These are phyloP conservation scores for Leguminivora glycinivorella DNA, from an alignment of 1,140 invertebrate genomes.

Conservation along the genomic window DNA sequence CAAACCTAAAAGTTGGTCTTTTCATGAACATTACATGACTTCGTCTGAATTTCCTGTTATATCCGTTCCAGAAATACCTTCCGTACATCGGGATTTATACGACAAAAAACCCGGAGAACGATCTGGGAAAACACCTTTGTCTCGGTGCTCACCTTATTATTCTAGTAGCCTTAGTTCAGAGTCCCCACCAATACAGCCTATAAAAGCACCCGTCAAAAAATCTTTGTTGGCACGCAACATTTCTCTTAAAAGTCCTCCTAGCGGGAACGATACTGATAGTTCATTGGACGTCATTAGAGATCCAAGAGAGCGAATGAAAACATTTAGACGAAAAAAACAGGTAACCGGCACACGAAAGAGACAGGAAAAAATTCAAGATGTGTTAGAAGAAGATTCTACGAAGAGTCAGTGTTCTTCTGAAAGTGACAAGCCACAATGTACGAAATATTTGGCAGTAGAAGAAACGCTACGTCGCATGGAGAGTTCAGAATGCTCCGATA, in stretches of 20 bases:
- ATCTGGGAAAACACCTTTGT: constrained; percentile 75
- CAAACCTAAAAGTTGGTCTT: constrained; percentile 81
- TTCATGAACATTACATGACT: constrained; percentile 81
- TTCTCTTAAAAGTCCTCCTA: constrained; percentile 82
- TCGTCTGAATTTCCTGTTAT: constrained; percentile 72
- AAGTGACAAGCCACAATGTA: constrained; percentile 75
- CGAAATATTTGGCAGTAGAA: constrained; percentile 62
- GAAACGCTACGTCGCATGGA: constrained; percentile 72
- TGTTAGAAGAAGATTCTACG: constrained; percentile 76
- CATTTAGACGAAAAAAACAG: constrained; percentile 82
- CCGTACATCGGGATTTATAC: constrained; percentile 65
- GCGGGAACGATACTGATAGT: constrained; percentile 85
- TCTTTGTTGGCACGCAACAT: constrained; percentile 73
- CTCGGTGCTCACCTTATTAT: constrained; percentile 85
- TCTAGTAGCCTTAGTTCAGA: constrained; percentile 85
- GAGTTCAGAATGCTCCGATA: constrained; percentile 82
- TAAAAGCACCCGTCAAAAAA: constrained; percentile 80
- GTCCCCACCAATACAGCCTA: constrained; percentile 82
- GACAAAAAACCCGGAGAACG: constrained; percentile 72
- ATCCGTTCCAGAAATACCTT: constrained; percentile 67
- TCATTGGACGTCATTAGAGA: constrained; percentile 82
- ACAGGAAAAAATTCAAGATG: constrained; percentile 79
- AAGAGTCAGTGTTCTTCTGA: constrained; percentile 77
- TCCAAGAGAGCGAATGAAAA: constrained; percentile 80
- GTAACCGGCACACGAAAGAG: constrained; percentile 79